Evolutionary conservation across 1,140 invertebrate genomes (phyloP).

Genomic region (Neodiprion lecontei): DNA sequence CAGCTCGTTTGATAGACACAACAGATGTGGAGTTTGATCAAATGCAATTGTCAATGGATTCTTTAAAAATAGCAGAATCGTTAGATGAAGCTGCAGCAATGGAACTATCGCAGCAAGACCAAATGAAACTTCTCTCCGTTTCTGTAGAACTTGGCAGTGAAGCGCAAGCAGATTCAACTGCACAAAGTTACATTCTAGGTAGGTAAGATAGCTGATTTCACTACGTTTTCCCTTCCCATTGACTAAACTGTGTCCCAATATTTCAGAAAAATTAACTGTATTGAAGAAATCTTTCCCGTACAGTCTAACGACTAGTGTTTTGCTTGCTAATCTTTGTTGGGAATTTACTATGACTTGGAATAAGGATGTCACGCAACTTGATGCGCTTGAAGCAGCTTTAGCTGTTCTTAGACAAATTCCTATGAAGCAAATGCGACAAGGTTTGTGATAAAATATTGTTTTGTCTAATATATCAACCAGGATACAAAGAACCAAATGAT

Average conservation of each 20-base stretch:
- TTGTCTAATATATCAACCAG: slow-evolving; percentile 19
- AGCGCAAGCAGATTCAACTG: slow-evolving; percentile 37
- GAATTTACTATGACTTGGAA: slow-evolving; percentile 88
- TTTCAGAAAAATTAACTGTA: slow-evolving; percentile 54
- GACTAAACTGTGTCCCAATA: slow-evolving; percentile 1
- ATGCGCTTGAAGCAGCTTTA: slow-evolving; percentile 70
- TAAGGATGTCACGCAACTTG: slow-evolving; percentile 74
- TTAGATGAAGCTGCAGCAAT: slow-evolving; percentile 41
- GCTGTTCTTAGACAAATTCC: slow-evolving; percentile 63
- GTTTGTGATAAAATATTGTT: slow-evolving; percentile 41
- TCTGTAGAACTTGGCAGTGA: slow-evolving; percentile 43
- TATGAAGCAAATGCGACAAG: slow-evolving; percentile 71
- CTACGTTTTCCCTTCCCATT: not conserved
- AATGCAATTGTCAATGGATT: slow-evolving; percentile 35
- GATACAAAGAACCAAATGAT: not conserved
- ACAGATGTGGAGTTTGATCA: slow-evolving; percentile 55
- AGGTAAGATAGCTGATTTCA: slow-evolving; percentile 22
- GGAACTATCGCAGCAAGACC: slow-evolving; percentile 37
- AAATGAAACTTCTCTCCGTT: slow-evolving; percentile 25
- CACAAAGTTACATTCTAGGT: slow-evolving; percentile 42
- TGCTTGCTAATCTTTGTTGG: slow-evolving; percentile 89
- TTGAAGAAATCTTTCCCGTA: slow-evolving; percentile 82
- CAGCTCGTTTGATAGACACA: slow-evolving; percentile 59
- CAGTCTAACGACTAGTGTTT: slow-evolving; percentile 78
- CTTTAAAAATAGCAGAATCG: slow-evolving; percentile 31